Conservation (phyloP, 1,140 invertebrate genomes). For the Ostrea denselamellosa region DNA sequence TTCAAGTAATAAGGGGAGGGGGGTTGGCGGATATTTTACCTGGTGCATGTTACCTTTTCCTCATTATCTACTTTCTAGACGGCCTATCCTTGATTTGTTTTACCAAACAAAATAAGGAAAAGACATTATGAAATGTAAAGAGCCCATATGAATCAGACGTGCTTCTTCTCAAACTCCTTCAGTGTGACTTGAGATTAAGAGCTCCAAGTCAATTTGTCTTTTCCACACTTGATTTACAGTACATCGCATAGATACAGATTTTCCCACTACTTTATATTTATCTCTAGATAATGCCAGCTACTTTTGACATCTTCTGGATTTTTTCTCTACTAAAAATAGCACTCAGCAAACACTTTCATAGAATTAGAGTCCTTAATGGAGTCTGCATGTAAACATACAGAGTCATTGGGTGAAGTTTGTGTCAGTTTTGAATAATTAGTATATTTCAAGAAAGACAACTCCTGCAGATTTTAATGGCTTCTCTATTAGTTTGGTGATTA, state of each 20-base stretch:
- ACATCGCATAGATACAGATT: neutral
- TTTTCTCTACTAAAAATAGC: too few relatives aligned
- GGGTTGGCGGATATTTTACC: neutral
- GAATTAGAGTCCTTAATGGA: too few relatives aligned
- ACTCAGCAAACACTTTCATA: too few relatives aligned
- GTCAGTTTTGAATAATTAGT: too few relatives aligned
- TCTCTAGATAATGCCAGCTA: neutral
- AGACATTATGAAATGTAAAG: neutral
- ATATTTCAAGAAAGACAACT: neutral
- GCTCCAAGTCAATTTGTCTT: constrained; percentile 7
- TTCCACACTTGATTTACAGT: constrained; percentile 26
- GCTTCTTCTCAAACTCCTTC: neutral
- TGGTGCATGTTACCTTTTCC: neutral
- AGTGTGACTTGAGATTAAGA: neutral
- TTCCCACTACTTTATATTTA: neutral
- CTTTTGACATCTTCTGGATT: neutral
- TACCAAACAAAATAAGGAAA: neutral
- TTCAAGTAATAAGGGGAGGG: neutral
- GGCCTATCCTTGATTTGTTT: neutral
- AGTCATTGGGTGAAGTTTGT: too few relatives aligned
- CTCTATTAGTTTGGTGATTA: too few relatives aligned
- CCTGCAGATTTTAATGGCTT: neutral
- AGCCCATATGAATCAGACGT: neutral
- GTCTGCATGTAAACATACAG: too few relatives aligned
- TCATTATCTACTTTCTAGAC: neutral